Conservation (phyloP, 2,113 vertebrate species). For the Hemiscyllium ocellatum region DNA sequence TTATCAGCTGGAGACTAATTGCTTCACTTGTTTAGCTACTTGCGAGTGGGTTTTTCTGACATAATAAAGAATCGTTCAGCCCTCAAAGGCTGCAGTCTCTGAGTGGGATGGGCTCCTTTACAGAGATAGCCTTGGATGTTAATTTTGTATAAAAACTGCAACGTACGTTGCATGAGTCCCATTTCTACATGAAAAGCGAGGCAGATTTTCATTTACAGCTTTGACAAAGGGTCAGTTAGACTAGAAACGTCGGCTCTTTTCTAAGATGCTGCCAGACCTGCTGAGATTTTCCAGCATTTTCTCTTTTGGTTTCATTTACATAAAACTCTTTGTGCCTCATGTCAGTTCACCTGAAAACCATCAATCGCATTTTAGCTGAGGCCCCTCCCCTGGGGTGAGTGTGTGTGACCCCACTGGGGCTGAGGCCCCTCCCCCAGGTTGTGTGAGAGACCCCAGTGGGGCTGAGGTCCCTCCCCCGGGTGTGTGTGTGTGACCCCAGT, state of each 20-base stretch:
- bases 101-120: not conserved
- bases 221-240: too few species aligned
- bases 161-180: not conserved
- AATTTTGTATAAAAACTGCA: too few species aligned
- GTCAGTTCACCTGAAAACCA: not conserved
- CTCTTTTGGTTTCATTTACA: too few species aligned
- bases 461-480: not conserved
- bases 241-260: too few species aligned
- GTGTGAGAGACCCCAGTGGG: too few species aligned
- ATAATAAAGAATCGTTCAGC: not conserved
- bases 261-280: too few species aligned
- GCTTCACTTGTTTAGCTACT: not conserved
- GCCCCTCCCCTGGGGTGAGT: too few species aligned
- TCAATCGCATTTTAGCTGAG: not conserved
- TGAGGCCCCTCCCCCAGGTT: too few species aligned
- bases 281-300: too few species aligned
- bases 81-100: not conserved
- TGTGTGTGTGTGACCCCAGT: too few species aligned
- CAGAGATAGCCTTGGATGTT: not conserved
- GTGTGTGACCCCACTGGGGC: too few species aligned
- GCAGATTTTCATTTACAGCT: not conserved
- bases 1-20: conserved; percentile 7
- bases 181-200: not conserved
- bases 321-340: too few species aligned
- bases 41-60: not conserved